A percentile compares a stretch with the other conserved stretches of the same genome.
These are phyloP conservation scores for Tringa solitaria DNA, from an alignment of 2,113 vertebrate species.

Conservation along the genomic window DNA sequence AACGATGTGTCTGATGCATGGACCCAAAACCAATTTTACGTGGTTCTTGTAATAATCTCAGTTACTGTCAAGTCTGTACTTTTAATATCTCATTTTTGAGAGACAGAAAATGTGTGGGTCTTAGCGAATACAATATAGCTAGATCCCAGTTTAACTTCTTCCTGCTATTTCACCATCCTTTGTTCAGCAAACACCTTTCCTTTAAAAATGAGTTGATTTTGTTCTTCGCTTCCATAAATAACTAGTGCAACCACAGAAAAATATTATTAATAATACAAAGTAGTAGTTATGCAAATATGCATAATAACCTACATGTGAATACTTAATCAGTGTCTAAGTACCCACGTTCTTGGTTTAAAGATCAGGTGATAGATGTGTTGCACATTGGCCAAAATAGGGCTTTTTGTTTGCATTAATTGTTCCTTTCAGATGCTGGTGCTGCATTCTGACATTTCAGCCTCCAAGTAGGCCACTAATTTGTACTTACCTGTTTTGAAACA, in stretches of 20 bases:
- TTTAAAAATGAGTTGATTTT: neutral
- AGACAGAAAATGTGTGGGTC: neutral
- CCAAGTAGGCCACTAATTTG: neutral
- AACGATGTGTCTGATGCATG: neutral
- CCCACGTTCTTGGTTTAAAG: neutral
- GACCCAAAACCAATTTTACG: neutral
- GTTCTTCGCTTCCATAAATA: neutral
- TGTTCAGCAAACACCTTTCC: neutral
- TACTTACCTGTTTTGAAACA: neutral
- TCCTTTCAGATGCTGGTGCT: neutral
- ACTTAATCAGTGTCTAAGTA: neutral
- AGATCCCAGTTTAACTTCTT: neutral
- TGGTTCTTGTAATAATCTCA: neutral
- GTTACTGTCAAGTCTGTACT: neutral
- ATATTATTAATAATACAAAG: neutral
- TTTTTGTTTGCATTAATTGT: neutral
- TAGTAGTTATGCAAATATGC: neutral
- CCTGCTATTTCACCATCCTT: neutral
- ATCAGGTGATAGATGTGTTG: neutral
- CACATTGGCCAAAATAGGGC: neutral
- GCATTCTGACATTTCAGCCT: neutral
- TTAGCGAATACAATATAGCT: neutral
- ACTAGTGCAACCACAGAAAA: neutral
- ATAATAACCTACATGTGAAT: neutral
- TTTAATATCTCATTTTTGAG: neutral